phyloP scores from a whole-genome alignment of 2,113 vertebrate genomes.

The Gavialis gangeticus region DNA sequence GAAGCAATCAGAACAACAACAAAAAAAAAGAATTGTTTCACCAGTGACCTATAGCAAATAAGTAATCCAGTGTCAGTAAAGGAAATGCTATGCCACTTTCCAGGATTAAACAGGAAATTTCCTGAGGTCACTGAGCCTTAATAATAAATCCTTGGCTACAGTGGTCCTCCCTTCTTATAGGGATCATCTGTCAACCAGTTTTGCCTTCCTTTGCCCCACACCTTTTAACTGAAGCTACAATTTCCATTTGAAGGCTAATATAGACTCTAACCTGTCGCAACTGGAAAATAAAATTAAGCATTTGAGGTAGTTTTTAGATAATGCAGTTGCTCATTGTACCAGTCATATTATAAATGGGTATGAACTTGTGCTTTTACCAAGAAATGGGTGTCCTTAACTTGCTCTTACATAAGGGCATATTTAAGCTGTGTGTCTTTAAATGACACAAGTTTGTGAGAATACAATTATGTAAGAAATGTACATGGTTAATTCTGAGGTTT shows the following conservation, averaged over 20 bases:
- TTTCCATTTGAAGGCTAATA: not conserved
- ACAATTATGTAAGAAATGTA: too few species aligned
- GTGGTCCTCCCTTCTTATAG: not conserved
- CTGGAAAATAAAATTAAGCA: not conserved
- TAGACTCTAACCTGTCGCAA: not conserved
- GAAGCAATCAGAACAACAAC: not conserved
- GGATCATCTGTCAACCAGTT: not conserved
- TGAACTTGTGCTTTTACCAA: too few species aligned
- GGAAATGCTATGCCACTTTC: not conserved
- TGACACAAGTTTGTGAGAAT: not conserved
- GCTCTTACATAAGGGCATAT: not conserved
- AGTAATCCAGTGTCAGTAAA: not conserved
- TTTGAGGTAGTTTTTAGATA: not conserved
- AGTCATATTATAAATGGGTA: not conserved
- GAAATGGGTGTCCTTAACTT: not conserved
- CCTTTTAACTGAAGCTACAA: fast-evolving
- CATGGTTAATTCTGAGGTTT: not conserved
- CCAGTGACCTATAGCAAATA: not conserved
- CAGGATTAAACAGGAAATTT: not conserved
- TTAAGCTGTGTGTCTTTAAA: not conserved
- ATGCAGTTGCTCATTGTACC: not conserved
- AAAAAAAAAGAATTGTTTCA: not conserved
- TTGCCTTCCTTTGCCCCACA: not conserved
- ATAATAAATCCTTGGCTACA: not conserved
- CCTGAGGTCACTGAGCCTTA: not conserved